Percentiles rank a stretch among this genome's conserved stretches.
Evolutionary conservation across 1,140 invertebrate species (phyloP).

Genomic region (Chymomyza costata): DNA sequence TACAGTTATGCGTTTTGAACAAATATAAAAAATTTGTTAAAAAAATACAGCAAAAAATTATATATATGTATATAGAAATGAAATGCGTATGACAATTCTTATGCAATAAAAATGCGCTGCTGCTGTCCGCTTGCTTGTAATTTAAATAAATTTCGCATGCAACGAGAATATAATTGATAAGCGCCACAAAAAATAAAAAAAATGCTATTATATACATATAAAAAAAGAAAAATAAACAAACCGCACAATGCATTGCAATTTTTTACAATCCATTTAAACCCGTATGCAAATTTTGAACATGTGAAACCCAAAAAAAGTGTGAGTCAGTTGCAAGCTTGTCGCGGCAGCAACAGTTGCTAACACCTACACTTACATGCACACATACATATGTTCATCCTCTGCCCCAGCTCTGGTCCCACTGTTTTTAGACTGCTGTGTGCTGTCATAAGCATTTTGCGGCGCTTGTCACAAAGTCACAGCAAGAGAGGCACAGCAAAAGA

Average conservation of each 20-base stretch:
- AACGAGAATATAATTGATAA: conserved; percentile 63
- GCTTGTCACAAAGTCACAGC: conserved; percentile 22
- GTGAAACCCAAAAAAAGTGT: conserved; percentile 33
- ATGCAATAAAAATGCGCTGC: conserved; percentile 46
- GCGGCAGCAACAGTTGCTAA: conserved; percentile 9
- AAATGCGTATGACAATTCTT: conserved; percentile 42
- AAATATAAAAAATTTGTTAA: conserved; percentile 21
- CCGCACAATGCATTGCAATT: conserved; percentile 38
- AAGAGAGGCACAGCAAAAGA: conserved; percentile 5
- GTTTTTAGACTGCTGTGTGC: neutral
- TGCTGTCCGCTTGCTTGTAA: conserved; percentile 24
- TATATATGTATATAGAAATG: conserved; percentile 5
- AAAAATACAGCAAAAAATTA: conserved; percentile 13
- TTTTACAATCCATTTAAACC: conserved; percentile 50
- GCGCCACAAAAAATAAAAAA: conserved; percentile 47
- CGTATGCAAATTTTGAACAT: conserved; percentile 25
- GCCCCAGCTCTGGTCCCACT: too few species aligned
- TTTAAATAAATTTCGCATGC: conserved; percentile 54
- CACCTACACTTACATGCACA: too few species aligned
- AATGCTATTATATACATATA: conserved; percentile 10
- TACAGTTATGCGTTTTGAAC: too few species aligned
- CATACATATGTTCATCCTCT: too few species aligned
- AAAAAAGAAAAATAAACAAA: conserved; percentile 35
- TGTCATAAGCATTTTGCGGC: conserved; percentile 34
- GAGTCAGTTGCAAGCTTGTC: conserved; percentile 52